Base-by-base conservation (phyloP, 2,797 vertebrate genomes). In the Pelochelys cantorii region DNA sequence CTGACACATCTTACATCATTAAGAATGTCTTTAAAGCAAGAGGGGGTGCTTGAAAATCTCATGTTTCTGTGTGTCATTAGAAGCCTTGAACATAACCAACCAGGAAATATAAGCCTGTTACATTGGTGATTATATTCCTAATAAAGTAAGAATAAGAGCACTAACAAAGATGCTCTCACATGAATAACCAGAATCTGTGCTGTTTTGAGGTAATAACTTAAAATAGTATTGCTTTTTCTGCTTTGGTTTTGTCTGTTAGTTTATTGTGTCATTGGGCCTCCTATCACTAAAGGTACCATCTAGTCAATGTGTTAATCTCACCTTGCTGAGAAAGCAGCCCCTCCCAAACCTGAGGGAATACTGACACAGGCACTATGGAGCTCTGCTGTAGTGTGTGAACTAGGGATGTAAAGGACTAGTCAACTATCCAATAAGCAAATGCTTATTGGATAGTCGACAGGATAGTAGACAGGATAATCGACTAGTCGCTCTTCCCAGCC, bases 41-140 rank as follows among this genome's bases (percentile, higher is more conserved):
- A 79, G 57, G 55, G 42, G 13, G 25, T 68, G 57, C 31, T 59
- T 52, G 17, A 90, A n/a, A 83, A 88, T 86, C 6, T 90, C 0
- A 2, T 77, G 59, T 82, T 88, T 83, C 17, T 42, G 52, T 60
- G 79, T 53, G 20, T 54, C 37, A 81, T 92, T 85, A 42, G 59
- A 85, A 87, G 89, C 48, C 53, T 79, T 77, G 53, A 80, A 55
- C 85, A 27, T 52, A 77, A 52, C 48, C 6, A 48, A 71, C 18
- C 65, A 71, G 65, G n/a, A 71, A 22, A 37, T 71, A 80, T 86
- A 55, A 90, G 80, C 8, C 31, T 87, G 14, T 85, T 88, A 65
- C 90, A 75, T 85, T 87, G 92, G 77, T 93, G 75, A 85, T 93
- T 85, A 60, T 89, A 91, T 92, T 93, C 65, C 74, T 88, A 91